phyloP scores from a whole-genome alignment of 2,888 invertebrate species.

The Oxyteleia sp. region DNA sequence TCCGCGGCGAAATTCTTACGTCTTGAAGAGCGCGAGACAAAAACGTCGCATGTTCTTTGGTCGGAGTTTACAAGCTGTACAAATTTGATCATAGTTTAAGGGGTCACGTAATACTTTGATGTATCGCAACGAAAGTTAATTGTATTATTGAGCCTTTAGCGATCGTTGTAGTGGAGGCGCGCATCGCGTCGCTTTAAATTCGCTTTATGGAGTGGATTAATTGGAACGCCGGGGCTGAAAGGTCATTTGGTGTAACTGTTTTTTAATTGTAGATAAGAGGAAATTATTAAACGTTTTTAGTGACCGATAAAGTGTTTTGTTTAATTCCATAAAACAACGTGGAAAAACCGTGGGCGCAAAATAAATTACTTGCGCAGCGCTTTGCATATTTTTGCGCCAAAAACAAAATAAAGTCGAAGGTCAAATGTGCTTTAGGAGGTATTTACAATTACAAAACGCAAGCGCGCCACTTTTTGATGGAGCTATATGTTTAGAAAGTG shows the following conservation, averaged over 20 bases:
- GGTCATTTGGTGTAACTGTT: constrained; percentile 11
- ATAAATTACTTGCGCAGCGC: constrained; percentile 16
- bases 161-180: constrained; percentile 27
- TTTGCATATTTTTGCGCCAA: not conserved
- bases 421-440: not conserved
- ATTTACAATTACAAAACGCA: constrained; percentile 33
- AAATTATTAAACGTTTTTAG: constrained; percentile 20
- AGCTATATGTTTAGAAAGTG: constrained; percentile 10
- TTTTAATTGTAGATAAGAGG: constrained; percentile 16
- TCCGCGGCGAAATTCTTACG: not conserved
- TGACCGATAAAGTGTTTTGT: not conserved
- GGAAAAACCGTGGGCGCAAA: not conserved
- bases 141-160: constrained; percentile 41
- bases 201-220: constrained; percentile 25
- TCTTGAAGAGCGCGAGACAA: constrained; percentile 13
- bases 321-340: constrained; percentile 13
- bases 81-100: constrained; percentile 52
- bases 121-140: constrained; percentile 39
- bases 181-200: constrained; percentile 14
- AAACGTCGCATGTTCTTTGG: constrained; percentile 30
- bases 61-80: constrained; percentile 30
- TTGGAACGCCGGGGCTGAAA: not conserved
- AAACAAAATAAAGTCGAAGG: constrained; percentile 2
- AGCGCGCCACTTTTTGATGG: constrained; percentile 9
- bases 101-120: constrained; percentile 43